These are phyloP conservation scores for Sinopyrophorus schimmeli DNA, from an alignment of 2,888 invertebrate species.

Conservation along the genomic window DNA sequence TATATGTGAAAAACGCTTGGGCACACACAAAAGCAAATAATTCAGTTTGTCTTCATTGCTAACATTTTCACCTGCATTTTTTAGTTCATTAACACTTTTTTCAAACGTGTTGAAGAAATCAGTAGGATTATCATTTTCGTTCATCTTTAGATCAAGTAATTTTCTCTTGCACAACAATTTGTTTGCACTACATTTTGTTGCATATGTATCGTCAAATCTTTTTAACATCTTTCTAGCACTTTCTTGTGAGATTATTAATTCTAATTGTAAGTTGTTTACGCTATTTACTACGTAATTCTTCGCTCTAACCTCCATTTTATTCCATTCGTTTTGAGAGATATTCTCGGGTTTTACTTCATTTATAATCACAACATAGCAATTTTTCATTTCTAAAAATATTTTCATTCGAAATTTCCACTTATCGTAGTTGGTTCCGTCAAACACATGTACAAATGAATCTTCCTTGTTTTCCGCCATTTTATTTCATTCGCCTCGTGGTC, in stretches of 20 bases:
- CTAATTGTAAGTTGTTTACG: slow-evolving; percentile 9
- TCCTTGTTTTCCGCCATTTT: no score
- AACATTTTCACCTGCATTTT: slow-evolving; percentile 30
- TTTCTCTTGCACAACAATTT: slow-evolving; percentile 21
- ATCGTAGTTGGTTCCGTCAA: slow-evolving; percentile 4
- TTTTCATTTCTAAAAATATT: slow-evolving; percentile 11
- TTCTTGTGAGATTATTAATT: slow-evolving; percentile 22
- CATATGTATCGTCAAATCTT: slow-evolving; percentile 23
- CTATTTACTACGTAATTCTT: slow-evolving; percentile 18
- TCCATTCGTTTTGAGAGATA: slow-evolving; percentile 3
- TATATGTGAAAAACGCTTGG: slow-evolving; percentile 22
- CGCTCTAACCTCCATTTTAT: slow-evolving; percentile 15
- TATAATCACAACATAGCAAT: slow-evolving; percentile 5
- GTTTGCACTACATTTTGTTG: slow-evolving; percentile 27
- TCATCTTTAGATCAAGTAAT: slow-evolving; percentile 28
- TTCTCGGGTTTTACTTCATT: slow-evolving; percentile 1
- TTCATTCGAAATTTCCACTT: slow-evolving; percentile 10
- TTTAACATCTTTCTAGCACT: slow-evolving; percentile 26
- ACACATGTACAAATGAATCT: not conserved
- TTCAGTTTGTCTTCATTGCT: slow-evolving; percentile 31
- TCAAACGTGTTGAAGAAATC: slow-evolving; percentile 33
- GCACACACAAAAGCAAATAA: slow-evolving; percentile 27
- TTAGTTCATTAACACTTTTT: slow-evolving; percentile 13
- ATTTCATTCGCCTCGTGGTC: no score
- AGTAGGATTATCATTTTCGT: slow-evolving; percentile 29